Evolutionary conservation across 2,888 invertebrate species (phyloP), one percentile per base, ranked within the genome.

Genomic region (Helleia helle): DNA sequence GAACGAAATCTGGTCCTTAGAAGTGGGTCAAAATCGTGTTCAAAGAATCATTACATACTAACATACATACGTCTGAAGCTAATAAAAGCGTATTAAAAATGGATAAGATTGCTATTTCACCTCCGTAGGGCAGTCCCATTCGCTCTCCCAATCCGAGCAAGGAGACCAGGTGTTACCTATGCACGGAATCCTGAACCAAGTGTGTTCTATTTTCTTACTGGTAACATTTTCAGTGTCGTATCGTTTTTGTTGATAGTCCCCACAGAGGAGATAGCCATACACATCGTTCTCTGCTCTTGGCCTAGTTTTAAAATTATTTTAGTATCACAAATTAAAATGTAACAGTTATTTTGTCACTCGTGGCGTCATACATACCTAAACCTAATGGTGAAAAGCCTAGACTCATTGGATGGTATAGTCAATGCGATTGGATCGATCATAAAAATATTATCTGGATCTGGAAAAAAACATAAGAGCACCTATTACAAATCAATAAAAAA

Each of bases 151-250:
- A 42, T 79, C 76, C 0, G 71, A 68, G 46, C 83, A 83, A 3
- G 75, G 71, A 5, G 56, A 47, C 75, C 76, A 79, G 1, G 84
- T 84, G 47, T 81, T 73, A 0, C 80, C 84, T 11, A 79, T 69
- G 45, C 83, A 84, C 1, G 83, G 80, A 47, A 84, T 66, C 2
- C 84, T 69, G 42, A 83, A 83, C 74, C 75, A 75, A 0, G 68
- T 66, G 46, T 84, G 83, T 42, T 70, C 75, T 17, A 70, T 39
- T 48, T 68, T 74, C 4, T 42, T 42, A 24, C 49, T 49, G 1
- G 38, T 15, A 0, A 44, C 25, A 1, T 58, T 54, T 2, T 62
- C 55, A 14, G 52, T 46, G 1, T 46, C 30, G 17, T 45, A 59
- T 6, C 41, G 53, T 47, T 76, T 77, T 29, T 56, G 61, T 51